Conservation (phyloP, 1,140 invertebrate genomes). For the Asobara japonica region DNA sequence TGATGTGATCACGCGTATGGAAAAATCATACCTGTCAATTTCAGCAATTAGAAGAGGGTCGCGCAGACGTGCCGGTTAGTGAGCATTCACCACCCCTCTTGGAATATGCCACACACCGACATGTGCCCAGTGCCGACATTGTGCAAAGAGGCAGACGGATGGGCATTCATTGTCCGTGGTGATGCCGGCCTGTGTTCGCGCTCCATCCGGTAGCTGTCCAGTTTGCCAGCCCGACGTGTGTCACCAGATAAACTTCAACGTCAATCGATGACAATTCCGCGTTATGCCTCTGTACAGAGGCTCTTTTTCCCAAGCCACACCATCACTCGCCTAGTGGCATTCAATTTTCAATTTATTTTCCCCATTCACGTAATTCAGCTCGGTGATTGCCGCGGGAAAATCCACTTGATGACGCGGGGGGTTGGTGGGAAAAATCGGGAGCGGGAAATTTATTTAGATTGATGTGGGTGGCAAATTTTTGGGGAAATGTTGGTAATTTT, state of each 20-base stretch:
- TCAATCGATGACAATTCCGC: constrained; percentile 35
- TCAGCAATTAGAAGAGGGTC: constrained; percentile 20
- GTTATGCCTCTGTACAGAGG: constrained; percentile 12
- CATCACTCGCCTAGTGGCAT: constrained; percentile 24
- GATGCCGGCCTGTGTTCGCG: constrained; percentile 33
- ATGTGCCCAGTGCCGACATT: constrained; percentile 36
- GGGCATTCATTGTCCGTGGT: constrained; percentile 41
- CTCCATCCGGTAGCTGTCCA: constrained; percentile 40
- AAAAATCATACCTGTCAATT: constrained; percentile 22
- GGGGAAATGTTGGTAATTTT: too few species aligned
- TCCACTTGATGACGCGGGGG: neutral
- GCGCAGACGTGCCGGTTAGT: neutral
- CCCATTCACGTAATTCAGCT: neutral
- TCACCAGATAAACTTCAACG: constrained; percentile 47
- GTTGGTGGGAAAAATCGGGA: too few species aligned
- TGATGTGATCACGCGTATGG: neutral
- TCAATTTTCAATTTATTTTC: constrained; percentile 34
- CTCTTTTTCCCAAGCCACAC: neutral
- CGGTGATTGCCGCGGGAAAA: neutral
- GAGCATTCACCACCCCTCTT: constrained; percentile 24
- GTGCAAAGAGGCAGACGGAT: constrained; percentile 42
- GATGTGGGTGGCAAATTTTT: too few species aligned
- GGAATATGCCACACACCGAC: constrained; percentile 20
- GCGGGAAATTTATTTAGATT: too few species aligned
- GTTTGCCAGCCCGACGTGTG: constrained; percentile 38